These are phyloP conservation scores for Argyra leucocephala DNA, from an alignment of 2,888 invertebrate genomes.

Conservation along the genomic window DNA sequence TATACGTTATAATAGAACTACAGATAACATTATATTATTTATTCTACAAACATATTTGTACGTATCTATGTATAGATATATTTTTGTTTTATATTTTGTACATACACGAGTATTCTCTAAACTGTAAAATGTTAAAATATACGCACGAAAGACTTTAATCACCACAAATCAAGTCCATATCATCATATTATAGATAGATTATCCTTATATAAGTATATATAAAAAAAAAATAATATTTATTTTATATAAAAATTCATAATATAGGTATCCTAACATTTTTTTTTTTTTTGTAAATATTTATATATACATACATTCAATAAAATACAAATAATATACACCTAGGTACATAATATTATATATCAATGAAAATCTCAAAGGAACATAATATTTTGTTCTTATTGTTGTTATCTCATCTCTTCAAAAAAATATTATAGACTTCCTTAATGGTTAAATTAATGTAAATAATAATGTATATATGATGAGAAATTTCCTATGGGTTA, in stretches of 20 bases:
- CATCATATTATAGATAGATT: neutral
- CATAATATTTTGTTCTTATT: neutral
- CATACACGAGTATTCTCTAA: too few species aligned
- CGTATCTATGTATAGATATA: too few species aligned
- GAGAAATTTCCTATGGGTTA: constrained; percentile 1
- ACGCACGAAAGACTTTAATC: neutral
- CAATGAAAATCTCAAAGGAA: neutral
- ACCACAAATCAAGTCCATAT: constrained; percentile 1
- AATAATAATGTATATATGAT: neutral
- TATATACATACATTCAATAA: neutral
- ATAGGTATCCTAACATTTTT: too few species aligned
- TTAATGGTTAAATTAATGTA: constrained; percentile 1
- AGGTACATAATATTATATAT: neutral
- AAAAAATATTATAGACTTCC: neutral
- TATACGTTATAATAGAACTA: too few species aligned
- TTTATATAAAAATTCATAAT: too few species aligned
- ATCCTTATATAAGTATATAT: too few species aligned
- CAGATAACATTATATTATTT: too few species aligned
- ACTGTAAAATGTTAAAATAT: neutral
- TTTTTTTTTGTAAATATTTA: neutral
- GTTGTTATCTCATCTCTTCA: too few species aligned
- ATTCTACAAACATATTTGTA: too few species aligned
- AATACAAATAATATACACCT: neutral
- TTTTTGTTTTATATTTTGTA: too few species aligned
- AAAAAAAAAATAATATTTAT: too few species aligned